Percentiles rank a stretch among this genome's conserved stretches.
Conservation (phyloP, 2,888 invertebrate species). For the Cephus nigrinus region DNA sequence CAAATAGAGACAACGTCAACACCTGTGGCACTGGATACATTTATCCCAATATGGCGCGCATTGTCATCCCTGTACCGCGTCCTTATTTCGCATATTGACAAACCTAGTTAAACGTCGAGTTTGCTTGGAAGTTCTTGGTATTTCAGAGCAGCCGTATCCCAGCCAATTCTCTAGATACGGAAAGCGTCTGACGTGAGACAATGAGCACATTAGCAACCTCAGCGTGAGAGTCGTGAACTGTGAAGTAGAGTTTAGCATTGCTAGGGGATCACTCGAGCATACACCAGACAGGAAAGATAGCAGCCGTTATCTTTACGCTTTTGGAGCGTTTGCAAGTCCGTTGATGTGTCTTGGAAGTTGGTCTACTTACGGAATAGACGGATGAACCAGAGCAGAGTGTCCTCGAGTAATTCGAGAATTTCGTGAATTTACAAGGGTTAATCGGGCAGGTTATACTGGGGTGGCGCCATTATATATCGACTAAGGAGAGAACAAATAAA, state of each 20-base stretch:
- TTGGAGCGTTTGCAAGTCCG: background rate
- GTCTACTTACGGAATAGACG: background rate
- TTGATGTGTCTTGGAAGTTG: background rate
- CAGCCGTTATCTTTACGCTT: background rate
- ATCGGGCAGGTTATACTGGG: background rate
- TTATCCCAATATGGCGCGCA: background rate
- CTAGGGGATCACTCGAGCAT: background rate
- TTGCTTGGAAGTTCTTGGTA: background rate
- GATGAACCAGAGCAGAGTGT: background rate
- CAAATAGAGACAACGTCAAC: too few species aligned
- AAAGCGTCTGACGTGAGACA: background rate
- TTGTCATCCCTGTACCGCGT: background rate
- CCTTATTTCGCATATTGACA: background rate
- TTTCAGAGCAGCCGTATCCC: background rate
- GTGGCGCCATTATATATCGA: background rate
- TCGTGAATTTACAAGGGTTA: background rate
- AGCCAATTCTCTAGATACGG: background rate
- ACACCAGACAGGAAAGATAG: background rate
- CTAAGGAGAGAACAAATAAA: constrained; percentile 4
- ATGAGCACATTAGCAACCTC: background rate
- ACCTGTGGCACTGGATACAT: background rate
- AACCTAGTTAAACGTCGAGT: background rate
- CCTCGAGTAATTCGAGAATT: background rate
- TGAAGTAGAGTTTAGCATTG: background rate
- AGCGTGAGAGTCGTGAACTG: background rate